Base-by-base conservation (phyloP, 2,797 vertebrate species). In the Eurystomus glaucurus region DNA sequence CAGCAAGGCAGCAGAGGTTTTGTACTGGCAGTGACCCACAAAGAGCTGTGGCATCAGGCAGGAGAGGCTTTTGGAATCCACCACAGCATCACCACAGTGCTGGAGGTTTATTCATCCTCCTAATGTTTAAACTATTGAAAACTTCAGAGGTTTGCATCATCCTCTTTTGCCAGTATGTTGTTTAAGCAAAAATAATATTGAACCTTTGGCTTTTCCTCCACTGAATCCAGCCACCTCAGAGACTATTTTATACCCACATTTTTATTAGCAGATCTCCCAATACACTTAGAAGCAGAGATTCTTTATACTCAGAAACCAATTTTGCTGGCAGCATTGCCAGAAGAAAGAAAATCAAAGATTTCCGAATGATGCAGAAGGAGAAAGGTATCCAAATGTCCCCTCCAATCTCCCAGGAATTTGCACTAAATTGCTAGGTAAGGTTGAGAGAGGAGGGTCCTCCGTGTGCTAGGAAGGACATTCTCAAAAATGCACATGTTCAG, bases 391-490 rank as follows among this genome's bases (percentile, higher is more conserved):
- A n/a, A 78, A 75, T 0, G 9, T 5, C 28, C 48, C 25, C 37
- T 45, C 39, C 70, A 29, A 55, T 41, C 61, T 81, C 52, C 21
- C 52, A 75, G 72, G 68, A 77, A 83, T 83, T 16, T 28, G 18
- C 64, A 69, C 46, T 62, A 58, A 83, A 85, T 51, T 60, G 2
- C 62, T 77, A 62, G 13, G 75, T 46, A 23, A 43, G 62, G 29
- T 4, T 31, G 43, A 35, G 48, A 61, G 7, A 48, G 35, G 48
- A 85, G n/a, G 15, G 0, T 9, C 29, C 51, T 76, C 35, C 43
- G 3, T 8, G 21, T 1, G 0, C 48, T 17, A 45, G 39, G 65
- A 86, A 64, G 9, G 14, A 55, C 0, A 0, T 37, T 71, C 48
- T 81, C 65, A 91, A 20, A 88, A 62, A 66, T 2, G 3, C 12